Evolutionary conservation across 2,888 invertebrate genomes (phyloP), one percentile per base, ranked within the genome.

Genomic region (Cheilosia grossa): DNA sequence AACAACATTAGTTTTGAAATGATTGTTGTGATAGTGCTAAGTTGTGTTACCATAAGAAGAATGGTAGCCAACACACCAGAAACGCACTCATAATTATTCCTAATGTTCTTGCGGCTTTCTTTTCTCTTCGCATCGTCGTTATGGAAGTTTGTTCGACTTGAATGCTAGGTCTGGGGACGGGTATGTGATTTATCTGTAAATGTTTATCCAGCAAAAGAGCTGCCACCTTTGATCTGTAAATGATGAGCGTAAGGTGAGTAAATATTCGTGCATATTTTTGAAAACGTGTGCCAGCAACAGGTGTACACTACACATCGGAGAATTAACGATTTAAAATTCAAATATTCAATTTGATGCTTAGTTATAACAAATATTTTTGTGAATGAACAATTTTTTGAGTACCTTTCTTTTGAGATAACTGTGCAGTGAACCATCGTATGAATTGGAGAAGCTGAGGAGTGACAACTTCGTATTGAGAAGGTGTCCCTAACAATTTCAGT

Each of bases 21-120:
- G 37, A 10, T 2, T 4, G 37, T 1, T 10, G 7, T 21, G 19
- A 5, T 15, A 0, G 19, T 42, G 2, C n/a, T 33, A 10, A 37
- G 9, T 13, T 37, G 61, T 53, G 0, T 63, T 92, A 96, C 98
- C 98, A 98, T 78, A 97, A 93, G 92, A 98, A 98, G 93, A 98
- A 98, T 5, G 98, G 98, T 87, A 98, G 93, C 98, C 98, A 98
- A 92, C 98, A 98, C 7, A 98, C 94, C 82, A 98, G 93, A 92
- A 98, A 98, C 0, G 97, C 98, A 40, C 98, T 98, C 96, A 98
- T 98, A 90, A 98, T 98, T 90, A 98, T 98, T 74, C 98, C 98
- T 53, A 98, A 94, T 13, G 98, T 98, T 89, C 98, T 94, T 2
- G 98, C 98, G 0, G 98, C 98, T 90, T 97, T 97, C 82, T 97